phyloP scores from a whole-genome alignment of 35 echinoderm and acorn worm species.

The Holothuria glaberrima region DNA sequence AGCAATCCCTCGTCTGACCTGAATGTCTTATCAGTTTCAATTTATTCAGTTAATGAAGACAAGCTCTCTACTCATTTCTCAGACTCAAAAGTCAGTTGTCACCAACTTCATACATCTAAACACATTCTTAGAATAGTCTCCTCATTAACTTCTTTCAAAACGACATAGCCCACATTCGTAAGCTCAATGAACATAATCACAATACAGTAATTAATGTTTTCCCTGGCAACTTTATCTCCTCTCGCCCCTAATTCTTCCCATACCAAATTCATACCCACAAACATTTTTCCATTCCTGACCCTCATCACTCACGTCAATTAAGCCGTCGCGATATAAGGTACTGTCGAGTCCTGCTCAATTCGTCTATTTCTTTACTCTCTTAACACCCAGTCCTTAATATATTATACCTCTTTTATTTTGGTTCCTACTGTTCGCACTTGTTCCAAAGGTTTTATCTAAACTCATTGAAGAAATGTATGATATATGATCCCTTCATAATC shows the following conservation, averaged over 20 bases:
- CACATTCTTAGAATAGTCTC: constrained; percentile 46
- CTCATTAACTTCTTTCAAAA: constrained; percentile 57
- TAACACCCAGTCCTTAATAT: constrained; percentile 51
- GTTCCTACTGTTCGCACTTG: constrained; percentile 52
- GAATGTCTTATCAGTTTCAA: constrained; percentile 34
- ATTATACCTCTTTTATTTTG: constrained; percentile 26
- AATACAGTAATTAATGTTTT: constrained; percentile 64
- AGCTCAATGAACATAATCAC: constrained; percentile 55
- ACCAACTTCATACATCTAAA: constrained; percentile 41
- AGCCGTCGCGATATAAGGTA: constrained; percentile 32
- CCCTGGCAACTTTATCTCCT: constrained; percentile 54
- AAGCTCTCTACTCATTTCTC: constrained; percentile 28
- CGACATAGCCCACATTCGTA: constrained; percentile 58
- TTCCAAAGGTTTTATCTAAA: constrained; percentile 55
- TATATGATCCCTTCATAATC: constrained; percentile 62
- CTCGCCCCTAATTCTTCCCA: constrained; percentile 50
- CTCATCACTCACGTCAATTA: constrained; percentile 54
- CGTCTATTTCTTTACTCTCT: constrained; percentile 37
- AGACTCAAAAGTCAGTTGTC: constrained; percentile 27
- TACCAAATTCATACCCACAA: constrained; percentile 51
- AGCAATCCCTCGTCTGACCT: constrained; percentile 2
- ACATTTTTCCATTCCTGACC: constrained; percentile 40
- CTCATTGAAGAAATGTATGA: constrained; percentile 58
- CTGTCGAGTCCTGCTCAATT: constrained; percentile 2
- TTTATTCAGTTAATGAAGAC: constrained; percentile 58